Percentiles rank a stretch among this genome's conserved stretches.
Evolutionary conservation across 2,888 invertebrate genomes (phyloP).

Genomic region (Steinernema carpocapsae): DNA sequence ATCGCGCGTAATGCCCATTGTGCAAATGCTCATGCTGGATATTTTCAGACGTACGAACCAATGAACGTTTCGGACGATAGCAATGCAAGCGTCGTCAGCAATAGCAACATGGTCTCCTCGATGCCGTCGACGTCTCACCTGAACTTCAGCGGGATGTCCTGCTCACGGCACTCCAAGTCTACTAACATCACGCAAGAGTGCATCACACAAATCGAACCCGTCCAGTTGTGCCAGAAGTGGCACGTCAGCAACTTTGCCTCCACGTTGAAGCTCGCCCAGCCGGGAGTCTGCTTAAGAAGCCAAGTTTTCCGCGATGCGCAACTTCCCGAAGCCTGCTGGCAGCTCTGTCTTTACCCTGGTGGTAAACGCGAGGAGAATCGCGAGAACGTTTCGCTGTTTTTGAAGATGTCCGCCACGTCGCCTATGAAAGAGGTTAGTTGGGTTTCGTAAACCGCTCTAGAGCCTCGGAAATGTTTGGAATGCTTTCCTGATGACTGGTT

Average conservation of each 20-base stretch:
- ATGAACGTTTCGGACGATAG: conserved; percentile 32
- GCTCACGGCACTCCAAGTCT: not conserved
- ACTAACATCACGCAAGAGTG: conserved; percentile 51
- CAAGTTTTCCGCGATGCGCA: conserved; percentile 62
- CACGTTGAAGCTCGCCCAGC: conserved; percentile 64
- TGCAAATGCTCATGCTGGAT: not conserved
- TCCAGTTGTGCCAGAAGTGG: conserved; percentile 67
- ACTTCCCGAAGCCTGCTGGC: conserved; percentile 68
- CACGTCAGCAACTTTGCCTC: conserved; percentile 66
- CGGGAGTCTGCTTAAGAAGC: conserved; percentile 67
- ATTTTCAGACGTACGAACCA: not conserved
- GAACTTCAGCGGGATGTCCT: conserved; percentile 3
- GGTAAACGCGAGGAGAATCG: conserved; percentile 68
- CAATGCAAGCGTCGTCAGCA: conserved; percentile 33
- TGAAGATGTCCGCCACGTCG: conserved; percentile 68
- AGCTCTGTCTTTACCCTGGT: conserved; percentile 68
- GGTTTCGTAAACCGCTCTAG: not conserved
- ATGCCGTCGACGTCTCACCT: conserved; percentile 29
- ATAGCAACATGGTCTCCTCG: conserved; percentile 29
- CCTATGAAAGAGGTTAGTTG: conserved; percentile 59
- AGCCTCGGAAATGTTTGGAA: not conserved
- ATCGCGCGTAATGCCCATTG: not conserved
- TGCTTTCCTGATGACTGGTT: not conserved
- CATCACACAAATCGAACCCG: conserved; percentile 62
- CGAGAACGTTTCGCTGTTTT: conserved; percentile 66